phyloP scores from a whole-genome alignment of 2,888 invertebrate species.

The Oasisia sp. region DNA sequence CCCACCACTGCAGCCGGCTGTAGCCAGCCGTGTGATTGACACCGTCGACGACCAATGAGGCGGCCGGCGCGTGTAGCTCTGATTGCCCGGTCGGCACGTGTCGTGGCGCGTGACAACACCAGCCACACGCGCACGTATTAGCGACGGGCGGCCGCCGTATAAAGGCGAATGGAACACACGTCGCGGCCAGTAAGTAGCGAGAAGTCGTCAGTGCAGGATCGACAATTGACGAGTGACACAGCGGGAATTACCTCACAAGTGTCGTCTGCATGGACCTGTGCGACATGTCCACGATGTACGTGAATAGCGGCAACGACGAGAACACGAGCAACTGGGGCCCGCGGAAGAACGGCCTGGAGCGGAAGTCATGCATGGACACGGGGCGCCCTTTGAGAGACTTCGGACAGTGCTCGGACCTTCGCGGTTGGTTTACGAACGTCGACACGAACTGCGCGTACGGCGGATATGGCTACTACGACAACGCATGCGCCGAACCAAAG shows the following conservation, averaged over 20 bases:
- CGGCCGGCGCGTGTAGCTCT: not conserved
- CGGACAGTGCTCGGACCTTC: not conserved
- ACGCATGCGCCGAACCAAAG: not conserved
- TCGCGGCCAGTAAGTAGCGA: not conserved
- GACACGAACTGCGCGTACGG: not conserved
- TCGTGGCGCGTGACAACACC: not conserved
- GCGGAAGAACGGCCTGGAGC: not conserved
- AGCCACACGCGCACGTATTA: not conserved
- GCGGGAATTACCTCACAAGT: not conserved
- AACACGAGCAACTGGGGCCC: not conserved
- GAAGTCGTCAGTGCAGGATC: not conserved
- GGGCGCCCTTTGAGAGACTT: conserved; percentile 2
- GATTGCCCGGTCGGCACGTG: not conserved
- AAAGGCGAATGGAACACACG: not conserved
- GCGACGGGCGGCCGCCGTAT: not conserved
- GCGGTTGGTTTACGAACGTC: not conserved
- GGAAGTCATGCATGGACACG: not conserved
- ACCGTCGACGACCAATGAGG: not conserved
- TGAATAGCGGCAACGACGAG: not conserved
- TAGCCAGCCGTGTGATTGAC: not conserved
- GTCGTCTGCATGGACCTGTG: conserved; percentile 1
- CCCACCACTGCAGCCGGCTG: not conserved
- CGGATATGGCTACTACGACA: not conserved
- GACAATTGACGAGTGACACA: not conserved
- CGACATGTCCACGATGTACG: not conserved